Base-by-base conservation (phyloP, 2,888 invertebrate genomes). In the Drosophila colorata region DNA sequence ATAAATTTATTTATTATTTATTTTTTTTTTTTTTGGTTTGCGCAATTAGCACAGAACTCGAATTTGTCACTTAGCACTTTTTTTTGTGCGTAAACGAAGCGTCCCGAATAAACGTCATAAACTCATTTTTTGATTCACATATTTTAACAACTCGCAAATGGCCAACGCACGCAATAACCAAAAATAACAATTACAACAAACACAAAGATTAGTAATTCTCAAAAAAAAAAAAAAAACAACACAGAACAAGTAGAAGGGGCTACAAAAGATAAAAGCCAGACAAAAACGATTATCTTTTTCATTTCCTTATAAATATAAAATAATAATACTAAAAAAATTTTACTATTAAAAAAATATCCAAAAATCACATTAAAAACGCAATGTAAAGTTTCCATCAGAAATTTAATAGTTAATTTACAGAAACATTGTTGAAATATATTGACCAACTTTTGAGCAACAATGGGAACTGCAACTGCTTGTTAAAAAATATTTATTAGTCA, bases 1-100 rank as follows among this genome's bases (percentile, higher is more conserved):
- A 69, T 53, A 63, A 77, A 72, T 13, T 13, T 28, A 28, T 28
- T 9, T 2, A 28, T 9, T 2, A 28, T 28, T 9, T 9, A 28
- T 13, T 48, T 57, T 13, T 8, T 33, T 49, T 28, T 51, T 23
- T 40, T 69, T 47, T 64, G 46, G 18, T 55, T 55, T 40, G n/a
- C 37, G 18, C 49, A 85, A 81, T 87, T 87, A 87, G 66, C 81
- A 78, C 37, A 58, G 47, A 69, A 65, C 61, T 65, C 47, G 46
- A 71, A 43, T 63, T 20, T 35, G 16, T 3, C 55, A 61, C 16
- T 82, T 82, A 85, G 51, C 81, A 87, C 82, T 49, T 81, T 84
- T 72, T 65, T 53, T 66, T 48, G 65, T 87, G 79, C 81, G 86
- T 82, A 82, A 82, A 66, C 79, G 60, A 87, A 80, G 64, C 66